Evolutionary conservation across 2,113 vertebrate species (phyloP).

Genomic region (Equus przewalskii): DNA sequence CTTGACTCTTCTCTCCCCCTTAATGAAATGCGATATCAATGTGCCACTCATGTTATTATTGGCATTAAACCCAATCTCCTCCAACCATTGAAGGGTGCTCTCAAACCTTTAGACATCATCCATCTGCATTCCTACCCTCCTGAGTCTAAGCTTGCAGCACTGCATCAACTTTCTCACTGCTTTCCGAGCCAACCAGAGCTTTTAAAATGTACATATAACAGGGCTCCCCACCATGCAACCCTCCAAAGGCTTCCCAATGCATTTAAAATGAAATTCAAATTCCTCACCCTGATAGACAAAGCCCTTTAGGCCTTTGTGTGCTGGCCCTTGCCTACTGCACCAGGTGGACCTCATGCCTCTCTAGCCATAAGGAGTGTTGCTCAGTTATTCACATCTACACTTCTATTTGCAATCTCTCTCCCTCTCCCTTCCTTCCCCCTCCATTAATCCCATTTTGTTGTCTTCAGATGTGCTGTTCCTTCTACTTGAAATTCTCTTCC

Average conservation of each 20-base stretch:
- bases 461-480: not conserved
- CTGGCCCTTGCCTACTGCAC: not conserved
- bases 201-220: not conserved
- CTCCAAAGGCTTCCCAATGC: not conserved
- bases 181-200: not conserved
- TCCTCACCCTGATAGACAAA: not conserved
- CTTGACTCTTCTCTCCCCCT: not conserved
- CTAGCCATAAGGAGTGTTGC: not conserved
- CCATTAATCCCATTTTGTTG: not conserved
- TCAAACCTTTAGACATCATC: not conserved
- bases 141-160: not conserved
- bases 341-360: not conserved
- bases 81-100: not conserved
- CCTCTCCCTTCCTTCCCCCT: not conserved
- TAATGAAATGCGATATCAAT: not conserved
- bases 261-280: slow-evolving; percentile 32
- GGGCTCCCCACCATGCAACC: not conserved
- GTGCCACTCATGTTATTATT: not conserved
- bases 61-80: not conserved
- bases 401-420: not conserved
- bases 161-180: not conserved
- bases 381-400: not conserved
- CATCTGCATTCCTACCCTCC: not conserved
- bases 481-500: not conserved
- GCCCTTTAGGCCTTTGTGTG: not conserved